Evolutionary conservation across 2,888 invertebrate species (phyloP).

Genomic region (Drosophila multiciliata): DNA sequence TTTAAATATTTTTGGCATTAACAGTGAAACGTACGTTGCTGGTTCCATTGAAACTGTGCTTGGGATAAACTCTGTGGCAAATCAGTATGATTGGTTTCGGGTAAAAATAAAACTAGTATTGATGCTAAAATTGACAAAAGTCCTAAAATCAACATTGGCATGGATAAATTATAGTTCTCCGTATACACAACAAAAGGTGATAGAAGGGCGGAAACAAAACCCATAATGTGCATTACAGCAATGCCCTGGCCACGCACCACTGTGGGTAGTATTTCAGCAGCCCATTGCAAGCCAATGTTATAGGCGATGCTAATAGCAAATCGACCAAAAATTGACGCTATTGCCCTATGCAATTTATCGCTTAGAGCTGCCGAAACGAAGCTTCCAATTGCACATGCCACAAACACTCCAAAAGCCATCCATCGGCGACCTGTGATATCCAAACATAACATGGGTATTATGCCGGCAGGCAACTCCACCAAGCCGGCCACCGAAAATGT

Average conservation of each 20-base stretch:
- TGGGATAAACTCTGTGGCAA: conserved; percentile 94
- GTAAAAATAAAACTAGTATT: conserved; percentile 90
- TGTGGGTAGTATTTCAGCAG: conserved; percentile 93
- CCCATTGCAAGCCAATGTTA: conserved; percentile 95
- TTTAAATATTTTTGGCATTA: not conserved
- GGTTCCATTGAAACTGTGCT: conserved; percentile 86
- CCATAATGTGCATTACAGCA: conserved; percentile 93
- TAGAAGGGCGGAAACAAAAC: conserved; percentile 91
- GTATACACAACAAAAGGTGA: conserved; percentile 94
- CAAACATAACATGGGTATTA: conserved; percentile 91
- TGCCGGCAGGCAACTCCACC: conserved; percentile 93
- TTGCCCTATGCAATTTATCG: conserved; percentile 89
- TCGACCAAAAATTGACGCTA: conserved; percentile 91
- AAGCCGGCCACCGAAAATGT: conserved; percentile 93
- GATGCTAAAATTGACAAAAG: conserved; percentile 90
- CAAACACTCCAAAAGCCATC: conserved; percentile 92
- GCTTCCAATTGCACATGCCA: conserved; percentile 91
- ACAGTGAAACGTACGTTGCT: not conserved
- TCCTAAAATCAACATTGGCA: conserved; percentile 86
- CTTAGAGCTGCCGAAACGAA: conserved; percentile 90
- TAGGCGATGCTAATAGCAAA: conserved; percentile 94
- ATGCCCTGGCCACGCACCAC: conserved; percentile 94
- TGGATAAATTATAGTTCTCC: conserved; percentile 68
- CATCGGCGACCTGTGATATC: conserved; percentile 92
- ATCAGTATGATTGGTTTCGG: conserved; percentile 93